Conservation (phyloP, 2,797 vertebrate species). For the Halcyon badia region DNA sequence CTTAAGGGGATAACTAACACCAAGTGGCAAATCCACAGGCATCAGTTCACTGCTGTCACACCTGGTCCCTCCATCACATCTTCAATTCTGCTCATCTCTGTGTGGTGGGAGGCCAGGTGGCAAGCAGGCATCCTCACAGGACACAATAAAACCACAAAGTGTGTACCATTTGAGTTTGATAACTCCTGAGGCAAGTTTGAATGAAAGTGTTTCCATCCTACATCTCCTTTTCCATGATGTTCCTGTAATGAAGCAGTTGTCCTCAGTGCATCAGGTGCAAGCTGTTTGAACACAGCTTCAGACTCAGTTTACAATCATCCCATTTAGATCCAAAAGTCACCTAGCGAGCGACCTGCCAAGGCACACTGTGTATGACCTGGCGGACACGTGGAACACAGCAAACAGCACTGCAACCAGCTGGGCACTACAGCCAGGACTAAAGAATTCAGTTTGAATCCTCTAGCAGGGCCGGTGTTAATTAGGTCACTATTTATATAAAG, state of each 20-base stretch:
- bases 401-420: background rate
- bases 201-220: background rate
- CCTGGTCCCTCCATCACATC: background rate
- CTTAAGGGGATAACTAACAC: background rate
- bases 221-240: background rate
- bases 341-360: background rate
- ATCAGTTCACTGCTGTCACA: background rate
- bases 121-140: background rate
- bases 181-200: background rate
- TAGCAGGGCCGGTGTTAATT: background rate
- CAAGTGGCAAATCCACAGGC: background rate
- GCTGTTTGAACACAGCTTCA: background rate
- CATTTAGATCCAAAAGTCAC: background rate
- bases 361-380: fast-evolving
- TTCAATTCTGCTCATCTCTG: background rate
- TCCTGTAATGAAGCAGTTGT: background rate
- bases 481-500: background rate
- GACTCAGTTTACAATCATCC: background rate
- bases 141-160: background rate
- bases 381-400: background rate
- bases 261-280: background rate
- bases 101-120: background rate
- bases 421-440: background rate
- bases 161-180: background rate
- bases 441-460: background rate